Evolutionary conservation across 2,113 vertebrate species (phyloP).

Genomic region (Aythya baeri): DNA sequence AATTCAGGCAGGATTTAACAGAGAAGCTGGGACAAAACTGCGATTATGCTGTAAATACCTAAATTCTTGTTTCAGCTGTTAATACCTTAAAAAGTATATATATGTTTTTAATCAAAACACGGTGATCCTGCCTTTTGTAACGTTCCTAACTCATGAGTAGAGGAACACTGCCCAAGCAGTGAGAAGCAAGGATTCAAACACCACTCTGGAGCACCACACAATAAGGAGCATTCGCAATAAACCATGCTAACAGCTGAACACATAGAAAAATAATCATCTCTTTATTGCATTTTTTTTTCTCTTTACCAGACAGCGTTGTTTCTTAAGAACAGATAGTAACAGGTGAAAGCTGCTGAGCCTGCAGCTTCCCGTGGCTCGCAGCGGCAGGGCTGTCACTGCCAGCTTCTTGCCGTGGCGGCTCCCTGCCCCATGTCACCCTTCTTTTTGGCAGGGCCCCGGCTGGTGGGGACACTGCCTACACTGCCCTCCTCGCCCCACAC

Average conservation of each 20-base stretch:
- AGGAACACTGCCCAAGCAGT: not conserved
- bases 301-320: constrained; percentile 5
- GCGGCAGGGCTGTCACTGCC: not conserved
- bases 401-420: not conserved
- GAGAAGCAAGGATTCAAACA: not conserved
- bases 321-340: constrained; percentile 41
- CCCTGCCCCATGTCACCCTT: not conserved
- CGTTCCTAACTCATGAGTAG: not conserved
- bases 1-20: not conserved
- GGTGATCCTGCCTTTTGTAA: not conserved
- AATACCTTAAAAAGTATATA: not conserved
- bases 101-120: not conserved
- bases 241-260: constrained; percentile 18
- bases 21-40: not conserved
- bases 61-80: not conserved
- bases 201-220: not conserved
- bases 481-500: not conserved
- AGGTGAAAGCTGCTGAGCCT: not conserved
- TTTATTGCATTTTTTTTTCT: constrained; percentile 22
- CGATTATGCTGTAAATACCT: not conserved
- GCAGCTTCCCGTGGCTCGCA: not conserved
- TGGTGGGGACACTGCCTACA: not conserved
- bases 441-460: accelerated
- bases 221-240: constrained; percentile 9
- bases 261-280: constrained; percentile 33